Evolutionary conservation across 2,113 vertebrate species (phyloP), one percentile per base, ranked within the genome.

Genomic region (Paramormyrops kingsleyae): DNA sequence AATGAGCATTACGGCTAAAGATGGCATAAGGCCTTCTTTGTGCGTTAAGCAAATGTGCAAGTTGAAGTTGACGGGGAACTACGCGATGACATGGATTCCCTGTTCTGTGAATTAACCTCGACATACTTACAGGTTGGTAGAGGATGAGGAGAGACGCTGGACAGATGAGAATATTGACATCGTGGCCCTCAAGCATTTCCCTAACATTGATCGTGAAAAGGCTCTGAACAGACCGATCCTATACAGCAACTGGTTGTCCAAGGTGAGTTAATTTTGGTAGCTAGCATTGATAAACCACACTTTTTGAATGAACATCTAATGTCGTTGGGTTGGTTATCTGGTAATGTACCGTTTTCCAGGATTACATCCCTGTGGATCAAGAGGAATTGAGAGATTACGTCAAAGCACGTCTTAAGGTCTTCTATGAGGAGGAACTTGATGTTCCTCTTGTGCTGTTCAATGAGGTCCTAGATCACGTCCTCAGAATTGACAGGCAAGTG

Each of bases 231-330:
- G 98, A 84, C 99, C 99, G 42, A 99, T 99, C 93, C 95, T 99
- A 1, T 99, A 99, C 94, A 99, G 99, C 95, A 99, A 99, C 96
- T 99, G 99, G 99, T 94, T 99, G 35, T 99, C 99, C 0, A 99
- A 99, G 97, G 99, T 97, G 90, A 92, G 89, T 53, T 44, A 17
- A 9, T 27, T 21, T 27, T 62, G 87, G 53, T 42, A 46, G 31
- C 39, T 10, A 24, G 8, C 52, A 21, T 24, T 53, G 1, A 39
- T 31, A 87, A 87, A 56, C n/a, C 1, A 31, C 12, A 50, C 49
- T 12, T 13, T 50, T 50, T 50, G 49, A 50, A 50, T 50, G 10
- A 50, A 50, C n/a, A 31, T 12, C 62, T 31, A 31, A 70, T 31
- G 62, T 4, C 0, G 10, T 70, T 31, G 27, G 27, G 62, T 31